Evolutionary conservation across 2,797 vertebrate species (phyloP), one percentile per base, ranked within the genome.

Genomic region (Microctenopoma lineatum): DNA sequence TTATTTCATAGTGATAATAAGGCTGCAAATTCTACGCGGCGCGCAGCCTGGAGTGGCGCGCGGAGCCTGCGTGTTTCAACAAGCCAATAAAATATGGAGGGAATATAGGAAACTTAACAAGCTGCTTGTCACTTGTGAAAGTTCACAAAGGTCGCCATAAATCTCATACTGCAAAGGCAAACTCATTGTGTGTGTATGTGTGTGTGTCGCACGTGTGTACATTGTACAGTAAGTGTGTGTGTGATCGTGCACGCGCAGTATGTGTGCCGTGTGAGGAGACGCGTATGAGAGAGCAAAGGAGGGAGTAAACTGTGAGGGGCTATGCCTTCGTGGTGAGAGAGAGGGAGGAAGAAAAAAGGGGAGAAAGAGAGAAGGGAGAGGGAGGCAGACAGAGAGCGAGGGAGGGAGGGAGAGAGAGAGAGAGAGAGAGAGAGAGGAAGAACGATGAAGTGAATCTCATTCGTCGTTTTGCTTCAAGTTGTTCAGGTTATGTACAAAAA

Each of bases 101-200:
- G 74, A 73, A 79, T 75, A 79, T 64, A 84, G 81, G 72, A 79
- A 91, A 85, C 79, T 90, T 85, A 84, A 87, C 87, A 66, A 77
- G 73, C 79, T 79, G 84, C 83, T 90, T 87, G 87, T 90, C 88
- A 91, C 87, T 91, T 84, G 81, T 76, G 81, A 79, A 91, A 87
- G 88, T 90, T 91, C 89, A 89, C 66, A 86, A 84, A 91, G 91
- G 84, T 92, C 87, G 76, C 87, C 83, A 88, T 92, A 90, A 93
- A 94, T 93, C 87, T 85, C 45, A 68, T 70, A 63, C 66, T 78
- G 79, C 66, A 70, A 65, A 71, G 75, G 71, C 55, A 80, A 80
- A 67, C 62, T 44, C 26, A n/a, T 27, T 32, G 36, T 41, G 54
- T 34, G 72, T 16, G 54, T 18, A 47, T 55, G 58, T 51, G 65